Evolutionary conservation across 2,797 vertebrate genomes (phyloP).

Genomic region (Poecilia velifera): DNA sequence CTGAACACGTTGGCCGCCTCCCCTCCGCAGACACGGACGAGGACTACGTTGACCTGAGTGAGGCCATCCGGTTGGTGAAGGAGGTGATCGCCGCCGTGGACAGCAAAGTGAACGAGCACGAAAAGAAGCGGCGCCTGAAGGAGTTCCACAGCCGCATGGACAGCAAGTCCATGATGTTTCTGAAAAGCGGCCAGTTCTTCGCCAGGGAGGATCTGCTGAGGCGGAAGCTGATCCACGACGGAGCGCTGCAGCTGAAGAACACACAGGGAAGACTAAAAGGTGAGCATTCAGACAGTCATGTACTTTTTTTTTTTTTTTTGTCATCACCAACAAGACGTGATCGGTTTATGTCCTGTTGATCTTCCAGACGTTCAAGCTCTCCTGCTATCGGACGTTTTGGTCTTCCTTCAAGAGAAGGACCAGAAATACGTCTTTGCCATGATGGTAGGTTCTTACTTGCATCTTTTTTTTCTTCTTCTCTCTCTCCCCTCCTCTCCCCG

Average conservation of each 20-base stretch:
- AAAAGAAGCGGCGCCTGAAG: slow-evolving; percentile 88
- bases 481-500: neutral
- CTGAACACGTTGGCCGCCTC: neutral
- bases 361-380: slow-evolving; percentile 92
- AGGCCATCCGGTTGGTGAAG: slow-evolving; percentile 88
- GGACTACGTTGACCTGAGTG: slow-evolving; percentile 86
- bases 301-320: neutral
- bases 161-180: slow-evolving; percentile 95
- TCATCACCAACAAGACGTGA: neutral
- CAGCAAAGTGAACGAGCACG: slow-evolving; percentile 92
- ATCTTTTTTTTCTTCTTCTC: neutral
- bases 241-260: slow-evolving; percentile 88
- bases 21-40: slow-evolving; percentile 83
- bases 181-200: slow-evolving; percentile 96
- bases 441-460: slow-evolving; percentile 84
- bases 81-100: slow-evolving; percentile 90
- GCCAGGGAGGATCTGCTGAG: slow-evolving; percentile 92
- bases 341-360: slow-evolving; percentile 1
- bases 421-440: slow-evolving; percentile 96
- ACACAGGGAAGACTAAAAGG: slow-evolving; percentile 89
- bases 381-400: slow-evolving; percentile 90
- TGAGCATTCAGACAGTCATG: slow-evolving; percentile 48
- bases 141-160: slow-evolving; percentile 92
- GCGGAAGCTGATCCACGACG: slow-evolving; percentile 90
- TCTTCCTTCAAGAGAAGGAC: slow-evolving; percentile 98